phyloP scores from a whole-genome alignment of 2,113 vertebrate species.

The Ptyas mucosa region DNA sequence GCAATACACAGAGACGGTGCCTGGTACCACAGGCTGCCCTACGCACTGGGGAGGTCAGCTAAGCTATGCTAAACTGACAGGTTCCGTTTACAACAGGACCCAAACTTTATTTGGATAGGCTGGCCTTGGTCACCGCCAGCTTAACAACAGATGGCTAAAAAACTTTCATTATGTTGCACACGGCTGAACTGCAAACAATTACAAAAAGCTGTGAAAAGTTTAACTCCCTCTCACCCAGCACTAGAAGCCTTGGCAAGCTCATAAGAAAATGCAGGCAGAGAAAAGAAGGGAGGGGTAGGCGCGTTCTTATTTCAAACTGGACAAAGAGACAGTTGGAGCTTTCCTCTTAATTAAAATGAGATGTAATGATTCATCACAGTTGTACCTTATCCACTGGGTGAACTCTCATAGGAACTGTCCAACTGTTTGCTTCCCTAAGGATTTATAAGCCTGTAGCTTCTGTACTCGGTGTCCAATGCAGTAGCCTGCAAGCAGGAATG shows the following conservation, averaged over 20 bases:
- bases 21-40: constrained; percentile 83
- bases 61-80: constrained; percentile 85
- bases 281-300: neutral
- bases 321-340: neutral
- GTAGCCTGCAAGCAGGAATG: neutral
- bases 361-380: constrained; percentile 48
- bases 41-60: constrained; percentile 76
- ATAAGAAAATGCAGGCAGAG: constrained; percentile 19
- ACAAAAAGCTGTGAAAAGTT: constrained; percentile 73
- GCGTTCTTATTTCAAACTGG: neutral
- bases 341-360: constrained; percentile 40
- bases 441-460: neutral
- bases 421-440: neutral
- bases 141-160: constrained; percentile 93
- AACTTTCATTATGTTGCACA: constrained; percentile 82
- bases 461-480: neutral
- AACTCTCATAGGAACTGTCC: neutral
- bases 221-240: constrained; percentile 70
- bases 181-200: constrained; percentile 77
- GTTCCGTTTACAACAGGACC: constrained; percentile 88
- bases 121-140: constrained; percentile 87
- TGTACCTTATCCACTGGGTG: constrained; percentile 41
- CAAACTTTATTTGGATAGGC: constrained; percentile 88
- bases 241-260: neutral
- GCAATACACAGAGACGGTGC: constrained; percentile 68